A percentile compares a stretch with the other conserved stretches of the same genome.
Evolutionary conservation across 2,888 invertebrate genomes (phyloP).

Genomic region (Drosophila phalerata): DNA sequence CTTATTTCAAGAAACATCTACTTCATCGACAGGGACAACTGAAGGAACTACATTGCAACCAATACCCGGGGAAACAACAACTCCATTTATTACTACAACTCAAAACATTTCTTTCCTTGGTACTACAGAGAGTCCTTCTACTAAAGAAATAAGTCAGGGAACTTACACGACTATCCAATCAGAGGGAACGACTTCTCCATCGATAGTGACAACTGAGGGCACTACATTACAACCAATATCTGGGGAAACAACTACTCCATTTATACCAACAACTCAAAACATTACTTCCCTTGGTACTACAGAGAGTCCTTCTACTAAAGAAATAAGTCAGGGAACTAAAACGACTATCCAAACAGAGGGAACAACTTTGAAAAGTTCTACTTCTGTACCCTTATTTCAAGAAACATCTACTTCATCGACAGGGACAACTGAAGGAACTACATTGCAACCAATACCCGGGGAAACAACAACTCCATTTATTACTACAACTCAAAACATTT

Average conservation of each 20-base stretch:
- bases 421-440: background rate
- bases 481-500: background rate
- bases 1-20: background rate
- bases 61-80: background rate
- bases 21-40: background rate
- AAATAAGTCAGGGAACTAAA: background rate
- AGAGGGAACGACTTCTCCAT: no score
- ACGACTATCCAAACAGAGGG: no score
- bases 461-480: slow-evolving; percentile 4
- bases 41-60: background rate
- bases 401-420: no score
- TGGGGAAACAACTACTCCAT: background rate
- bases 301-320: background rate
- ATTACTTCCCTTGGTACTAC: background rate
- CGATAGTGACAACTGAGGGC: background rate
- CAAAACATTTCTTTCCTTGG: background rate
- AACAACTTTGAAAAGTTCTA: background rate
- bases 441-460: background rate
- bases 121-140: background rate
- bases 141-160: background rate
- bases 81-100: background rate
- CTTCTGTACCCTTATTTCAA: no score
- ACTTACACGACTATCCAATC: background rate
- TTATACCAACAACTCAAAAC: background rate
- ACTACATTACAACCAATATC: background rate